Evolutionary conservation across 2,113 vertebrate genomes (phyloP), one percentile per base, ranked within the genome.

Genomic region (Percopsis transmontana): DNA sequence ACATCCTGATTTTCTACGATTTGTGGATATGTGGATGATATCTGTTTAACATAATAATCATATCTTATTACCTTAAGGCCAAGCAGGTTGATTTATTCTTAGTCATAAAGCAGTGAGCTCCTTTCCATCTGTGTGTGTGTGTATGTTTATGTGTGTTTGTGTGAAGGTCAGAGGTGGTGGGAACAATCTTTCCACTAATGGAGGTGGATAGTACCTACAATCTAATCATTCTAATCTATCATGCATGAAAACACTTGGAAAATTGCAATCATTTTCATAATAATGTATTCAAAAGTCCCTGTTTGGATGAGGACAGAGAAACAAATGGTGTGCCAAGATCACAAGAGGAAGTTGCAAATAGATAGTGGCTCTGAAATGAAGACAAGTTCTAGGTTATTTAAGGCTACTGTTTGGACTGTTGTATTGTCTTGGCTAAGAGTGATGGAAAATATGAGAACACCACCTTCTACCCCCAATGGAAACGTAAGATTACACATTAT

Each of bases 331-430:
- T 62, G 51, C 50, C 51, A 66, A 70, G 54, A 63, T 67, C 51
- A 13, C 53, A 72, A 57, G 56, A 27, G 15, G 66, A 57, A 63
- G 27, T 9, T 74, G 71, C 62, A 21, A 79, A 81, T 66, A 77
- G 19, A 81, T 19, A 67, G 66, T 64, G 21, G 39, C 70, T 71
- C 61, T 65, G 69, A 79, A 76, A 80, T 41, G 24, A 68, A 45
- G n/a, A 19, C 19, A 66, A 18, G 70, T 58, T 54, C 76, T 62
- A 70, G 69, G 58, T 56, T 54, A 62, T 81, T 77, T 88, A 79
- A 80, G 76, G 68, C 58, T 72, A 77, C 33, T 66, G 63, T 80
- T 84, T 73, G 57, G 56, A 65, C 77, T 57, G 64, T 69, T 64
- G 63, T 73, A 74, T 70, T 45, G 70, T 58, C 67, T 69, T 69